Evolutionary conservation across 2,797 vertebrate genomes (phyloP), one percentile per base, ranked within the genome.

Genomic region (Cyprinodon diabolis): DNA sequence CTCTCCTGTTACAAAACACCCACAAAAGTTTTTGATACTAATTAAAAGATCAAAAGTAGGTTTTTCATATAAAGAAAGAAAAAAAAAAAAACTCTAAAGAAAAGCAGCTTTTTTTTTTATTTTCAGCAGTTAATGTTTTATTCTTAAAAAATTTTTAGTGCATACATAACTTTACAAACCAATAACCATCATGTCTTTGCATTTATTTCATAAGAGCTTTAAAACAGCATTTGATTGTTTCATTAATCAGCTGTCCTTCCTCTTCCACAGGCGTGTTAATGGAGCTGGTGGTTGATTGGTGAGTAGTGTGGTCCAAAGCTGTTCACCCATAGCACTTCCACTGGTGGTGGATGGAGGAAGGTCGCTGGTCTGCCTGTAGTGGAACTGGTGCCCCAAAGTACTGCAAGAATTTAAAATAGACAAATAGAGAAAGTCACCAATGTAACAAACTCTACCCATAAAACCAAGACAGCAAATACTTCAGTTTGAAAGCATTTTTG

Each of bases 251-350:
- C 40, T 37, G 19, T 47, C 13, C 51, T 69, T 73, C 67, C 30
- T 75, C 0, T 45, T 69, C 30, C 30, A 30, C 30, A 30, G 30
- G 30, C 30, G 2, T 51, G 79, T 78, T 78, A 48, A 45, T 0
- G 2, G 75, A 1, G 7, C 47, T 51, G 52, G 48, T 6, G 69
- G 65, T 40, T 73, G 14, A 80, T 62, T 0, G 77, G 78, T 11
- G 75, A 58, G 51, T 17, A 66, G 72, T 43, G 73, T 0, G 52
- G 7, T 12, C 30, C 69, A 9, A 68, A 71, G 23, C 54, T 30
- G 52, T 1, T 77, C 69, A 69, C n/a, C 57, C 68, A 69, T 49
- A 37, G 3, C 1, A 0, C 23, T 58, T 19, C 71, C 25, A 48
- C 23, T 8, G 35, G 45, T 17, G 55, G 45, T 21, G 11, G 37